Percentiles rank a stretch among this genome's conserved stretches.
phyloP scores from a whole-genome alignment of 2,888 invertebrate genomes.

The Netelia melanura region DNA sequence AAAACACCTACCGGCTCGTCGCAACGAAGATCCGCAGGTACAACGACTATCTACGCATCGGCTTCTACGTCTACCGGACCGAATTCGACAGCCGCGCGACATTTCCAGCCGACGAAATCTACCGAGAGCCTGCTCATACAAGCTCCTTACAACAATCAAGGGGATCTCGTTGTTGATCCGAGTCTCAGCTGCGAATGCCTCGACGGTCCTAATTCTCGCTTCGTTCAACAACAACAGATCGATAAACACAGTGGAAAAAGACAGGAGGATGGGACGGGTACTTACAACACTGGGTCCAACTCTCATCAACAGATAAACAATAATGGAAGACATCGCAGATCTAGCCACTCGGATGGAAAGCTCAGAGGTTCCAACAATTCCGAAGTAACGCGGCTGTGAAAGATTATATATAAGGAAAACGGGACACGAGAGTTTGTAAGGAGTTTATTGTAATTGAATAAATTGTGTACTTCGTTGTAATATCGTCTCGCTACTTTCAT shows the following conservation, averaged over 20 bases:
- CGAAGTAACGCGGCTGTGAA: constrained; percentile 78
- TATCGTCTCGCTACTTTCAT: neutral
- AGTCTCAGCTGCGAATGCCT: constrained; percentile 91
- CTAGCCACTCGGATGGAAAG: constrained; percentile 82
- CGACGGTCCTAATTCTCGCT: constrained; percentile 81
- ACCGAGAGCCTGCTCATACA: constrained; percentile 92
- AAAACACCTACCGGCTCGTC: constrained; percentile 86
- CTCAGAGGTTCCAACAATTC: constrained; percentile 77
- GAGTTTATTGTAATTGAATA: constrained; percentile 61
- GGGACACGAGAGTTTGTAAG: constrained; percentile 38
- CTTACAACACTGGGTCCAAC: constrained; percentile 33
- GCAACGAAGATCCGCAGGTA: constrained; percentile 84
- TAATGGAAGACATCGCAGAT: constrained; percentile 79
- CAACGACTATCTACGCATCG: constrained; percentile 49
- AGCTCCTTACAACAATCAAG: constrained; percentile 87
- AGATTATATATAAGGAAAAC: neutral
- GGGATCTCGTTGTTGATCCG: constrained; percentile 87
- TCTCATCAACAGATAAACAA: constrained; percentile 64
- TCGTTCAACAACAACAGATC: constrained; percentile 72
- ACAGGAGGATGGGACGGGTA: constrained; percentile 72
- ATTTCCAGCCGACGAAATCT: constrained; percentile 91
- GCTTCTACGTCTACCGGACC: constrained; percentile 81
- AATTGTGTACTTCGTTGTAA: constrained; percentile 70
- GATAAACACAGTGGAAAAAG: constrained; percentile 79
- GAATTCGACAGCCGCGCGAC: constrained; percentile 84